Evolutionary conservation across 1,140 invertebrate genomes (phyloP), one percentile per base, ranked within the genome.

Genomic region (Ceratosolen fusciceps): DNA sequence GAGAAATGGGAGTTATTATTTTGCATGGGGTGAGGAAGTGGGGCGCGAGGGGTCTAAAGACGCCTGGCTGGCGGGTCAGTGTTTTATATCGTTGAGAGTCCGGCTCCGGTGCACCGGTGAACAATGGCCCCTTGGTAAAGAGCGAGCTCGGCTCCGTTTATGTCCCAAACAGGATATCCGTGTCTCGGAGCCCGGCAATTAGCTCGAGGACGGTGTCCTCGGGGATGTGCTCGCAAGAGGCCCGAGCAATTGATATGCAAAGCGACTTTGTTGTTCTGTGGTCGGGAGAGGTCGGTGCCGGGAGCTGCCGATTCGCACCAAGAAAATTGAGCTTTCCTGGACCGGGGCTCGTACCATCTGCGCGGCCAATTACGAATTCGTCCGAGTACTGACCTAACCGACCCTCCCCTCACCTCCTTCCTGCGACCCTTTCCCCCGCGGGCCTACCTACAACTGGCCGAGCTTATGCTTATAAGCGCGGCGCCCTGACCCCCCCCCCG

Each of bases 231-330:
- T 39, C 0, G n/a, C 3, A 34, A 12, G 1, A 56, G 21, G 54
- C 5, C 24, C 34, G 31, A 21, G 14, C 82, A 79, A 86, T 87
- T 86, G 83, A 87, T 86, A 87, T 87, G 86, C 83, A 85, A 87
- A 87, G 70, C 54, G 26, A 58, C 67, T 52, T 80, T 73, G 80
- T 82, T 83, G 83, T 86, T 87, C n/a, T n/a, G n/a, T n/a, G n/a
- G n/a, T n/a, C n/a, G n/a, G n/a, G n/a, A n/a, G n/a, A n/a, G n/a
- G n/a, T n/a, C n/a, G n/a, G n/a, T n/a, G n/a, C n/a, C n/a, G n/a
- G n/a, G n/a, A n/a, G n/a, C n/a, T n/a, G n/a, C n/a, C n/a, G n/a
- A n/a, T n/a, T n/a, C n/a, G n/a, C n/a, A n/a, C 31, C 29, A 10
- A 21, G 83, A 83, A 85, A 85, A 84, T 83, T 74, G 83, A 74